Evolutionary conservation across 1,140 invertebrate species (phyloP).

Genomic region (Panulirus ornatus): DNA sequence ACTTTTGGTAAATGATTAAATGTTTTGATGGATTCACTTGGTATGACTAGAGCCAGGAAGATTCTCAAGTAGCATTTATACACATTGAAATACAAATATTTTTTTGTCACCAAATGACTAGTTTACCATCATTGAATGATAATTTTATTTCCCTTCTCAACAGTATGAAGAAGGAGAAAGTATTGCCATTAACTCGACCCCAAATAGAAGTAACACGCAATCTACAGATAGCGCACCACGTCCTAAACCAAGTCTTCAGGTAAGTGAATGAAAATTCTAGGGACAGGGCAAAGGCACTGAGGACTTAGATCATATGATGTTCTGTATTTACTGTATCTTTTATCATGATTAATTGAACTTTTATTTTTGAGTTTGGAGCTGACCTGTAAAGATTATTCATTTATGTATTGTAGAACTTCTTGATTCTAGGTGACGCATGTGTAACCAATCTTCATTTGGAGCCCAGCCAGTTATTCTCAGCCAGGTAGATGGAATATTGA

Average conservation of each 20-base stretch:
- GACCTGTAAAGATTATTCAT: neutral
- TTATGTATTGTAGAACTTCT: neutral
- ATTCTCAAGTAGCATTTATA: too few relatives aligned
- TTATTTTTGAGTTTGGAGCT: too few relatives aligned
- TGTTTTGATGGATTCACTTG: too few relatives aligned
- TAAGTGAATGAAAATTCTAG: too few relatives aligned
- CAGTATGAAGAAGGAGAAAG: conserved; percentile 69
- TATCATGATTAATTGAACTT: too few relatives aligned
- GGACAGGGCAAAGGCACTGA: too few relatives aligned
- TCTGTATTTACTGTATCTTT: neutral
- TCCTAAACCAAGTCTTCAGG: conserved; percentile 78
- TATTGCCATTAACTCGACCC: conserved; percentile 47
- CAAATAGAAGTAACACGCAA: conserved; percentile 53
- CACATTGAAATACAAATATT: too few relatives aligned
- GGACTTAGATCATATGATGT: too few relatives aligned
- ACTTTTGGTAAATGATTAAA: too few relatives aligned
- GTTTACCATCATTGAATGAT: too few relatives aligned
- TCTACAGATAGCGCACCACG: conserved; percentile 38
- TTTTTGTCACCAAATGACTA: too few relatives aligned
- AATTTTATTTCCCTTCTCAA: neutral
- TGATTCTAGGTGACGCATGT: conserved; percentile 15
- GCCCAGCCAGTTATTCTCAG: neutral
- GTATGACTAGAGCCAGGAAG: too few relatives aligned
- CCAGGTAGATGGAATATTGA: conserved; percentile 4
- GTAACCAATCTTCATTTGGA: conserved; percentile 6